A percentile compares a stretch with the other conserved stretches of the same genome.
phyloP scores from a whole-genome alignment of 2,797 vertebrate genomes.

The Masticophis lateralis region DNA sequence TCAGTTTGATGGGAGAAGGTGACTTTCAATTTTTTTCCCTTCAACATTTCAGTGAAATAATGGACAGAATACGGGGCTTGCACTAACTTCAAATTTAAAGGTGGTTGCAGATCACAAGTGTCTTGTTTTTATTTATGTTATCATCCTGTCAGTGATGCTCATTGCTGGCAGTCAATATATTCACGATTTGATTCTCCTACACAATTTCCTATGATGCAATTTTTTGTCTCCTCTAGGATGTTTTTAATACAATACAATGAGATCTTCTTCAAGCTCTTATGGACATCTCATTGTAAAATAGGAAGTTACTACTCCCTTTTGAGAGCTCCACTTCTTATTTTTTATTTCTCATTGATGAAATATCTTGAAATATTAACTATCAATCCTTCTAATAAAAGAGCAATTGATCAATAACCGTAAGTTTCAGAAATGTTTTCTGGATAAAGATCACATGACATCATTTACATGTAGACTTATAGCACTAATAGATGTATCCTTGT shows the following conservation, averaged over 20 bases:
- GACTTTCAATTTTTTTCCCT: not conserved
- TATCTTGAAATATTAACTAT: not conserved
- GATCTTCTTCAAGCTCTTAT: not conserved
- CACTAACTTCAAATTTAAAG: not conserved
- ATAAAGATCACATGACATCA: not conserved
- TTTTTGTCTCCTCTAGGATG: not conserved
- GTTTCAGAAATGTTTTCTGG: not conserved
- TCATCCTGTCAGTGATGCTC: not conserved
- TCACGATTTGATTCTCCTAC: not conserved
- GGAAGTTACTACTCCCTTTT: not conserved
- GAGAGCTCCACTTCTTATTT: not conserved
- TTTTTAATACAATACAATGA: not conserved
- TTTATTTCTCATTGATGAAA: not conserved
- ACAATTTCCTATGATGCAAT: not conserved
- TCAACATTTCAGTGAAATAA: not conserved
- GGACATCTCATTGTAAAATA: not conserved
- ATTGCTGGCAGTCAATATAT: not conserved
- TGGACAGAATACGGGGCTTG: not conserved
- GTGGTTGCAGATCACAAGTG: not conserved
- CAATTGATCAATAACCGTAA: not conserved
- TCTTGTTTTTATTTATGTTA: not conserved
- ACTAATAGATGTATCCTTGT: not conserved
- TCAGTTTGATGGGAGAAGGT: not conserved
- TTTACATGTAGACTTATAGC: not conserved
- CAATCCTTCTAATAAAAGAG: not conserved